Base-by-base conservation (phyloP, 2,113 vertebrate genomes). In the Mustela nigripes region DNA sequence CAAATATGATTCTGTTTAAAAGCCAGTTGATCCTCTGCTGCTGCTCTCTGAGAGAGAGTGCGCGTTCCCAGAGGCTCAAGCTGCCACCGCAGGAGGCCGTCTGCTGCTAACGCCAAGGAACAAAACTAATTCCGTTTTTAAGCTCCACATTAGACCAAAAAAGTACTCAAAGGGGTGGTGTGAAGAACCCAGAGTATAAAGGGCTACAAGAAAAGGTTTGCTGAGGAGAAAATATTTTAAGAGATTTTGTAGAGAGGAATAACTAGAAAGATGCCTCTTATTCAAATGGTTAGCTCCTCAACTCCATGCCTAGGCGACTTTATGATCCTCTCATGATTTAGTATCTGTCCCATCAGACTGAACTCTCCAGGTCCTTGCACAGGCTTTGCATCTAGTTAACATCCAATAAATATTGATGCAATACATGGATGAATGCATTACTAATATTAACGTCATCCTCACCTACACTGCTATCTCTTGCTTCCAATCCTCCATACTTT, bases 21-120 rank as follows among this genome's bases (percentile, higher is more conserved):
- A 98, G 89, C 65, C 74, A 84, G 60, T 1, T 88, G 81, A 4
- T 80, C 1, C 4, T 67, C 0, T 62, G 33, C 24, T 65, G 28
- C 3, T 10, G 73, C 5, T 56, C 28, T 36, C 83, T 28, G 5
- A 8, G 31, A 58, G 26, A 95, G 26, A 94, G 22, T 28, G 12
- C 21, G 18, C 0, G 16, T 65, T 89, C 48, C 10, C 15, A 91
- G 21, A 65, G 39, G 19, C 48, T 82, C 53, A 56, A 90, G 15
- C 60, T 73, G 15, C 19, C 50, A 9, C 39, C 56, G 19, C 18
- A 14, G 0, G 0, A 2, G 8, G 33, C 2, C 14, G 14, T 26
- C 24, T 39, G 21, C 24, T 94, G n/a, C 22, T 79, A 74, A 76
- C n/a, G 53, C 2, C 50, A 94, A 26, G 33, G 31, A 73, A 71